These are phyloP conservation scores for Mythimna vitellina DNA, from an alignment of 2,888 invertebrate species.

Conservation along the genomic window DNA sequence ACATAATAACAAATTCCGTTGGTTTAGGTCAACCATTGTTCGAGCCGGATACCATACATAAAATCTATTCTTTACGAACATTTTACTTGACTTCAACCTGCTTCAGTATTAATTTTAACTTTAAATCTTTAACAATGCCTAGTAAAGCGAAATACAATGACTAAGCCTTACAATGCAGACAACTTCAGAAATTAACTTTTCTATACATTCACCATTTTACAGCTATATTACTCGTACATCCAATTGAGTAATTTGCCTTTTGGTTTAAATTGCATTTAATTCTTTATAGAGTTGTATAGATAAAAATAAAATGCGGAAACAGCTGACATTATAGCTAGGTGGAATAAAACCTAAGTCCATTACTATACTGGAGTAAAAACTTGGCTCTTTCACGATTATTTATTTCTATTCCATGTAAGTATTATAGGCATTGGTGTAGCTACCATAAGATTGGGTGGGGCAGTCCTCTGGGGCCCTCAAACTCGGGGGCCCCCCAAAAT, in stretches of 20 bases:
- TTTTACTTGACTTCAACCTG: not conserved
- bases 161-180: constrained; percentile 7
- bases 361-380: not conserved
- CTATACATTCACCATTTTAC: constrained; percentile 4
- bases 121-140: constrained; percentile 12
- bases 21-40: constrained; percentile 18
- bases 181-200: constrained; percentile 1
- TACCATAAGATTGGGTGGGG: no score
- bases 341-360: not conserved
- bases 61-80: constrained; percentile 9
- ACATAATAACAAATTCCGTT: not conserved
- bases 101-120: not conserved
- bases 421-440: no score
- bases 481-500: no score
- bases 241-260: constrained; percentile 7
- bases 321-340: not conserved
- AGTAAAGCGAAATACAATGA: constrained; percentile 12
- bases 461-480: no score
- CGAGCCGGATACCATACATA: not conserved
- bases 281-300: not conserved
- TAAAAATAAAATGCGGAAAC: constrained; percentile 1
- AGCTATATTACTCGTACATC: not conserved
- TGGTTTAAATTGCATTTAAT: constrained; percentile 3
- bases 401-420: not conserved
- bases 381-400: not conserved